phyloP scores from a whole-genome alignment of 2,888 invertebrate genomes.

The Caradrina kadenii region DNA sequence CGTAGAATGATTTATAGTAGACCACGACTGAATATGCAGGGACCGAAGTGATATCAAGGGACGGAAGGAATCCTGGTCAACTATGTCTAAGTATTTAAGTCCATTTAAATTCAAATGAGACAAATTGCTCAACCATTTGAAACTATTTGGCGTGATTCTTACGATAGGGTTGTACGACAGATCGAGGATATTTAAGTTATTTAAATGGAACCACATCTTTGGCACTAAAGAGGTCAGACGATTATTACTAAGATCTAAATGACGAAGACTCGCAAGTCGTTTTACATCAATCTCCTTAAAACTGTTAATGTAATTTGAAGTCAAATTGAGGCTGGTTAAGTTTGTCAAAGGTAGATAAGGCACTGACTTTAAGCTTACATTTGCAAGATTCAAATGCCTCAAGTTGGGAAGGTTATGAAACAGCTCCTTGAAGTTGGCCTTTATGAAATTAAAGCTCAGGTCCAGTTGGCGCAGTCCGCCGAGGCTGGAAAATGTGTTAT shows the following conservation, averaged over 20 bases:
- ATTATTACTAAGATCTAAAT: conserved; percentile 94
- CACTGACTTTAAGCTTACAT: conserved; percentile 94
- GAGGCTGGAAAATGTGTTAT: conserved; percentile 96
- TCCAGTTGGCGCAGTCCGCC: conserved; percentile 95
- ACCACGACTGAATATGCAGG: conserved; percentile 93
- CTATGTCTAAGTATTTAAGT: conserved; percentile 93
- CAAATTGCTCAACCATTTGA: conserved; percentile 92
- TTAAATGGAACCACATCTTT: conserved; percentile 93
- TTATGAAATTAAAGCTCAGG: conserved; percentile 94
- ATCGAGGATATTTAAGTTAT: conserved; percentile 94
- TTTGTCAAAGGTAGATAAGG: conserved; percentile 95
- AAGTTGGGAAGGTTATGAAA: conserved; percentile 96
- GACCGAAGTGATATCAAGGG: conserved; percentile 93
- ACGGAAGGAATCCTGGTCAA: conserved; percentile 94
- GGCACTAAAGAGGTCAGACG: conserved; percentile 94
- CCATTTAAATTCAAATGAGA: conserved; percentile 94
- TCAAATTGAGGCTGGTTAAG: conserved; percentile 95
- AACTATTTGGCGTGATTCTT: conserved; percentile 93
- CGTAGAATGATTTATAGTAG: conserved; percentile 93
- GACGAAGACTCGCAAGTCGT: conserved; percentile 93
- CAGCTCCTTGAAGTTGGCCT: conserved; percentile 96
- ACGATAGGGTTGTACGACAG: conserved; percentile 95
- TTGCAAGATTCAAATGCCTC: conserved; percentile 94
- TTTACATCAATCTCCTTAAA: conserved; percentile 93
- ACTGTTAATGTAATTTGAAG: conserved; percentile 94